Base-by-base conservation (phyloP, 2,113 vertebrate genomes). In the Albula goreensis region DNA sequence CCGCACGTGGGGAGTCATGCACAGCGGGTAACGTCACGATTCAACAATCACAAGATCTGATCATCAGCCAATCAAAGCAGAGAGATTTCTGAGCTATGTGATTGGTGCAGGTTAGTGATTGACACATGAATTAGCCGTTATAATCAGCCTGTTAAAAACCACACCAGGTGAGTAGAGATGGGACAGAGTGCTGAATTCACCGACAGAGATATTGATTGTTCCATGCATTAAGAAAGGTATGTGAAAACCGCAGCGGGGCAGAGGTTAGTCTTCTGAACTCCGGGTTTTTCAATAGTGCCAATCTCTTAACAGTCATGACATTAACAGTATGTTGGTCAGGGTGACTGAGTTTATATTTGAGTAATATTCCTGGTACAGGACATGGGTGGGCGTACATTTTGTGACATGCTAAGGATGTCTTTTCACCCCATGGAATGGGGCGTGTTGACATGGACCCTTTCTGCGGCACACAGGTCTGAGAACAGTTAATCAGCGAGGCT, bases 31-130 rank as follows among this genome's bases (percentile, higher is more conserved):
- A 81, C 5, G 7, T 31, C 48, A 85, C 9, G 31, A 49, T 78
- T 12, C 74, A 22, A 49, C 3, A 12, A n/a, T 17, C 10, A 80
- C 31, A 74, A 1, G 19, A 81, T 49, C 49, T 5, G 52, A 81
- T 85, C 78, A 81, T 49, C 19, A 50, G 53, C 49, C 41, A 78
- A 8, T 5, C n/a, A 77, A 19, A 78, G 50, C 83, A 84, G 70
- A 41, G 50, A 41, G 56, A 48, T 48, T 51, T 51, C 25, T 31
- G 80, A 66, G 22, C 41, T 48, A n/a, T 22, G 22, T 74, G 70
- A 74, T 74, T 74, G n/a, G 70, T 25, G 70, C n/a, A 41, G 52
- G 80, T 80, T 80, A 63, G 57, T 80, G 41, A 51, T 1, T 12
- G 5, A 8, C 2, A 51, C 50, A 50, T 51, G 79, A 80, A 51